These are phyloP conservation scores for Pelobates fuscus DNA, from an alignment of 2,113 vertebrate genomes.

Conservation along the genomic window DNA sequence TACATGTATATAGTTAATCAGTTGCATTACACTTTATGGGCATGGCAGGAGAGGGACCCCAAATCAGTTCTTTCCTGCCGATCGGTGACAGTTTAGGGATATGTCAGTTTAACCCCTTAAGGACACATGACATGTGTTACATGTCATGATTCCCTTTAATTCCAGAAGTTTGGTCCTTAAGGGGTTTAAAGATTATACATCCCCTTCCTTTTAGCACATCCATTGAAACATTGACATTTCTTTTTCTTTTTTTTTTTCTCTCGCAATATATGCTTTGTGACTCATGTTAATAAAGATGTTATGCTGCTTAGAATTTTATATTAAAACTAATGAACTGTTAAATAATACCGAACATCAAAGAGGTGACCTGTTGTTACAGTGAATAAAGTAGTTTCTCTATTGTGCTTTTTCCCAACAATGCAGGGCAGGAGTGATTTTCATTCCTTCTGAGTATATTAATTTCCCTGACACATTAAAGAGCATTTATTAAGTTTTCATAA, in stretches of 20 bases:
- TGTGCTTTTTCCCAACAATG: slow-evolving; percentile 48
- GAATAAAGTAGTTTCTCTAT: slow-evolving; percentile 41
- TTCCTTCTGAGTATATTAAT: slow-evolving; percentile 56
- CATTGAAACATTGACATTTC: no score
- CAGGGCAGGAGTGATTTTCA: slow-evolving; percentile 46
- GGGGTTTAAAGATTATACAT: no score
- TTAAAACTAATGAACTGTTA: slow-evolving; percentile 42
- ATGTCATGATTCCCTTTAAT: no score
- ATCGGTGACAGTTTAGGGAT: no score
- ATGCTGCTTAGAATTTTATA: slow-evolving; percentile 26
- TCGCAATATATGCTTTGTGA: slow-evolving; percentile 23
- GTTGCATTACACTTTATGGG: no score
- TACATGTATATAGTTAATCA: no score
- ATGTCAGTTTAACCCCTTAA: no score
- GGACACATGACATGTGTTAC: no score
- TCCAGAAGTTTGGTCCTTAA: no score
- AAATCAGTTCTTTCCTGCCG: no score
- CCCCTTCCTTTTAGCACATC: no score
- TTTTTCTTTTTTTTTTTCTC: not conserved
- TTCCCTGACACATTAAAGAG: slow-evolving; percentile 42
- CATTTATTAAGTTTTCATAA: slow-evolving; percentile 58
- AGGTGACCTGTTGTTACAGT: slow-evolving; percentile 41
- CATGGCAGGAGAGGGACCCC: no score
- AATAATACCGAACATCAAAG: slow-evolving; percentile 25
- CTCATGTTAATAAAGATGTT: not conserved